Base-by-base conservation (phyloP, 2,888 invertebrate genomes). In the Cataglyphis livida region DNA sequence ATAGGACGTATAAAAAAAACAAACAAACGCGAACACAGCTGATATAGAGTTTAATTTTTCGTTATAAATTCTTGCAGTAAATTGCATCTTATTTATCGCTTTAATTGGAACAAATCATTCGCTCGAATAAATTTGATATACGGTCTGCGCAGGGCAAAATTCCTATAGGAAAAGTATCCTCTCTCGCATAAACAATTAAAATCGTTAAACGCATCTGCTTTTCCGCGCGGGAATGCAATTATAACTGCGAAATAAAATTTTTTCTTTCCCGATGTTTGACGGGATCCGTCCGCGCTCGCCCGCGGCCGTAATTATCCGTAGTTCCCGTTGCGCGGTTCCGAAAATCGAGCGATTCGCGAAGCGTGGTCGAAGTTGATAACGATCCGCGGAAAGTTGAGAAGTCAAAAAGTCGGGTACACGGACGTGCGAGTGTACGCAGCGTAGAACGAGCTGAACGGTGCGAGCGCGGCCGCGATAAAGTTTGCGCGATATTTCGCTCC, bases 401-500 rank as follows among this genome's bases (percentile, higher is more conserved):
- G 75, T 82, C 68, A 76, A 75, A 75, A 81, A 75, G 82, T 28
- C 64, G 41, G 44, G 44, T n/a, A 32, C 59, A 64, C 38, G 21
- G 18, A 59, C 44, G 44, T 59, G 61, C 32, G 21, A 38, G 61
- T 41, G 25, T 75, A 74, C 21, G n/a, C 51, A 51, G 38, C 79
- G 54, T 59, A 25, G 82, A 61, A 59, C 65, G 57, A 75, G 51
- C 15, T 6, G 51, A 75, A 66, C 51, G 35, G 51, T 0, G 7
- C 48, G 48, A 48, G 62, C 59, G 82, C 64, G 28, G 57, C 44
- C 54, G 61, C 81, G 82, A 81, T 75, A 74, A 90, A 88, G 82
- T 90, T 86, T 73, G 65, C 66, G 85, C 87, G 84, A 89, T 87
- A 88, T 88, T 87, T 85, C 85, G 85, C 85, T 81, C 51, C 65